These are phyloP conservation scores for Troides aeacus DNA, from an alignment of 2,888 invertebrate species.

Conservation along the genomic window DNA sequence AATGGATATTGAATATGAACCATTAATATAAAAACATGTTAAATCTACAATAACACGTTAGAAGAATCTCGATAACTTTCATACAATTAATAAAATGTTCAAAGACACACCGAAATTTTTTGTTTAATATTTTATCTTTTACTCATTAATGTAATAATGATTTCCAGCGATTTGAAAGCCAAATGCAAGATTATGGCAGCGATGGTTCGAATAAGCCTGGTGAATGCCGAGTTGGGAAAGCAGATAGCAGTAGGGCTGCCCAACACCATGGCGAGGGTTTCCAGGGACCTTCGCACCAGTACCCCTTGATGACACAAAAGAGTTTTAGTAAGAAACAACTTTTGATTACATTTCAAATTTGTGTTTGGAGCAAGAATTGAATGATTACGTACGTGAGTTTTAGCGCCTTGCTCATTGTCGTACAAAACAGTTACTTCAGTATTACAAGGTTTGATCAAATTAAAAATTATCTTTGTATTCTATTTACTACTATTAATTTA, in stretches of 20 bases:
- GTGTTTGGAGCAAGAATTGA: not conserved
- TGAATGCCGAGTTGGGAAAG: slow-evolving; percentile 55
- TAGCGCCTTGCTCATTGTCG: not conserved
- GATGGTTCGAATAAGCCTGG: slow-evolving; percentile 60
- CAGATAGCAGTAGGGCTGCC: slow-evolving; percentile 47
- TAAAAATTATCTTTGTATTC: too few species aligned
- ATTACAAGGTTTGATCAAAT: too few species aligned
- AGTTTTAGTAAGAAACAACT: slow-evolving; percentile 53
- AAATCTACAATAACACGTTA: too few species aligned
- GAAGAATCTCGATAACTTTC: too few species aligned
- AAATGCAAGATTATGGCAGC: slow-evolving; percentile 77
- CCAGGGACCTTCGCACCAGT: slow-evolving; percentile 49
- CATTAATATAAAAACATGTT: too few species aligned
- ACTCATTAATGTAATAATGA: not conserved
- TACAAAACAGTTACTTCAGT: too few species aligned
- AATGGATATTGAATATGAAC: too few species aligned
- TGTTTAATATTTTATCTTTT: not conserved
- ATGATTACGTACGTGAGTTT: not conserved
- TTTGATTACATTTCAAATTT: not conserved
- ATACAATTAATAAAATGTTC: not conserved
- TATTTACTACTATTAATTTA: too few species aligned
- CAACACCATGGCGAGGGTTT: slow-evolving; percentile 49
- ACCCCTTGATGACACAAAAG: slow-evolving; percentile 62
- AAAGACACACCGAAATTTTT: not conserved
- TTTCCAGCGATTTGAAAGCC: slow-evolving; percentile 53